phyloP scores from a whole-genome alignment of 2,113 vertebrate genomes.

The Numenius arquata region DNA sequence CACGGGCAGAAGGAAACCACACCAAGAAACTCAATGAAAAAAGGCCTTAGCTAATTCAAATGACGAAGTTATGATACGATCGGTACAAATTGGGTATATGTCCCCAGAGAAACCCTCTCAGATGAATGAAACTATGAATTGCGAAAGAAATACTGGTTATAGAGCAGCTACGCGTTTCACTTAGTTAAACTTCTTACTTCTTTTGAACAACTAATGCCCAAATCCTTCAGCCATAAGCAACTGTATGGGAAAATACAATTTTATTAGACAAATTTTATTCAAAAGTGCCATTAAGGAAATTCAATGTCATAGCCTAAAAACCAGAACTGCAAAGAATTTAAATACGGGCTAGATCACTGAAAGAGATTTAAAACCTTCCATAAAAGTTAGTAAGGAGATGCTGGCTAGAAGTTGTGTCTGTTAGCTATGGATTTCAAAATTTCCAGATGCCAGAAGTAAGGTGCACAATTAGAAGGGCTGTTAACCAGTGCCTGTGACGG shows the following conservation, averaged over 20 bases:
- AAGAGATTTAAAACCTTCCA: background rate
- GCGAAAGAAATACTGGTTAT: background rate
- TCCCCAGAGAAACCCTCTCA: background rate
- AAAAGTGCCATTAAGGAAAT: background rate
- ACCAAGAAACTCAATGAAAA: background rate
- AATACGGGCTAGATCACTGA: background rate
- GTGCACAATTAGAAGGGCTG: background rate
- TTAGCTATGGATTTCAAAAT: background rate
- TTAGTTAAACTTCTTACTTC: background rate
- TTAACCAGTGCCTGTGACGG: background rate
- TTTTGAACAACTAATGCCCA: background rate
- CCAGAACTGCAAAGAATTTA: background rate
- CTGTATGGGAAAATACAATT: background rate
- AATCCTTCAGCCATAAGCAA: background rate
- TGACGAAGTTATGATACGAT: background rate
- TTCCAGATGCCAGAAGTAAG: background rate
- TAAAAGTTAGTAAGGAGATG: background rate
- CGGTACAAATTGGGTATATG: background rate
- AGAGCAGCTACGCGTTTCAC: background rate
- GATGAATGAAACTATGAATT: background rate
- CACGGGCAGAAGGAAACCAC: background rate
- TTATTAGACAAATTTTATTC: background rate
- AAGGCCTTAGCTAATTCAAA: background rate
- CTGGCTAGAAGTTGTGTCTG: background rate
- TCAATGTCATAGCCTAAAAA: background rate